Conservation (phyloP, 2,888 invertebrate genomes). For the Molorchus minor region DNA sequence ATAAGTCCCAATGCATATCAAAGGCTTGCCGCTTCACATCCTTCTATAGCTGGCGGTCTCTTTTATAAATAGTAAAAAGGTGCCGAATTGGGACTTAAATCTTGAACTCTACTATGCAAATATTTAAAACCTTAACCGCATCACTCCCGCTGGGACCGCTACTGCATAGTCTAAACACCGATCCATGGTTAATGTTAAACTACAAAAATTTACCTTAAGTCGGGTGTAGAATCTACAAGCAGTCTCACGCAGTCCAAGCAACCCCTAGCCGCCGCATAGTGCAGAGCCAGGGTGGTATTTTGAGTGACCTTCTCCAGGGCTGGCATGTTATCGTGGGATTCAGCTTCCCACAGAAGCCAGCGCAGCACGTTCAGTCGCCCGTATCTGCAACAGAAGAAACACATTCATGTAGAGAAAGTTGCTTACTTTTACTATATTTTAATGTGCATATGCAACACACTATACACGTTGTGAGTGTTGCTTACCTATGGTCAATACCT, state of each 20-base stretch:
- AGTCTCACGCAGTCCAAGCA: slow-evolving; percentile 86
- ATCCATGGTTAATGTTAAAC: not conserved
- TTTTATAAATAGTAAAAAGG: too few relatives aligned
- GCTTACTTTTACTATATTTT: slow-evolving; percentile 4
- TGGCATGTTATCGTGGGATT: slow-evolving; percentile 63
- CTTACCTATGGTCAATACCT: too few relatives aligned
- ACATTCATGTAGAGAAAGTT: slow-evolving; percentile 14
- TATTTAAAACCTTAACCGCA: too few relatives aligned
- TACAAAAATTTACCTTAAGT: slow-evolving; percentile 72
- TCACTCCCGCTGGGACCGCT: too few relatives aligned
- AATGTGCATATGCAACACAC: not conserved
- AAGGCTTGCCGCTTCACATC: too few relatives aligned
- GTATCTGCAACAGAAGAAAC: slow-evolving; percentile 61
- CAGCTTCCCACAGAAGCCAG: slow-evolving; percentile 70
- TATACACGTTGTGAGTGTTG: not conserved
- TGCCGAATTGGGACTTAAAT: too few relatives aligned
- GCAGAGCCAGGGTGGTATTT: slow-evolving; percentile 82
- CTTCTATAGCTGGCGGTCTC: too few relatives aligned
- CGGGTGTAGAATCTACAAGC: slow-evolving; percentile 79
- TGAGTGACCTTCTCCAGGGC: slow-evolving; percentile 66
- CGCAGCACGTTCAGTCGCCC: slow-evolving; percentile 67
- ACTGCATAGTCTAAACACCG: too few relatives aligned
- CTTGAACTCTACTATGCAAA: too few relatives aligned
- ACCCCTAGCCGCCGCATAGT: slow-evolving; percentile 88
- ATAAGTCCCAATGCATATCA: too few relatives aligned